phyloP scores from a whole-genome alignment of 2,797 vertebrate genomes.

The Semotilus atromaculatus region DNA sequence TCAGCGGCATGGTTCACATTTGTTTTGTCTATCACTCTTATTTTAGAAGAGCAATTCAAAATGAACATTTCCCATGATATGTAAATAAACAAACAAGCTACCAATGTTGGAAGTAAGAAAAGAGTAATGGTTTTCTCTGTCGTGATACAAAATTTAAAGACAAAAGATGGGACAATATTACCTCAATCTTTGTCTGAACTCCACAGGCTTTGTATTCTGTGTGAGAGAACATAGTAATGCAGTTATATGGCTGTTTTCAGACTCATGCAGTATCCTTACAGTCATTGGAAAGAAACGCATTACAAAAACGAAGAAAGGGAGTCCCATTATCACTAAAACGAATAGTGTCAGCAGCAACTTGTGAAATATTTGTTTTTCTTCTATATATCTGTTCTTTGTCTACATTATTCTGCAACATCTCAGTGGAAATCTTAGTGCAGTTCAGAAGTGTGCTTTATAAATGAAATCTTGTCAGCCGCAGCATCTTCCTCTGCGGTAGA shows the following conservation, averaged over 20 bases:
- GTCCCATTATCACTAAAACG: neutral
- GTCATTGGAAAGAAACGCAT: neutral
- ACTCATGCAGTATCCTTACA: neutral
- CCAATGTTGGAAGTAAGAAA: neutral
- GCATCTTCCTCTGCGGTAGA: neutral
- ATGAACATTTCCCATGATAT: neutral
- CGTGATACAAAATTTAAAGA: neutral
- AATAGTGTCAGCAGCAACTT: neutral
- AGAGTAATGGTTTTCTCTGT: neutral
- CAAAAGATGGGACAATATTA: neutral
- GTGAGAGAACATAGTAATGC: neutral
- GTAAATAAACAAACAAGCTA: neutral
- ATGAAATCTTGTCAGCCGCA: neutral
- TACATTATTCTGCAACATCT: constrained; percentile 30
- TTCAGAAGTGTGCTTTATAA: constrained; percentile 24
- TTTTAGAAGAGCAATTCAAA: neutral
- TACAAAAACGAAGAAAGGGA: neutral
- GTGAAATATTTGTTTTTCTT: constrained; percentile 1
- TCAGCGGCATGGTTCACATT: neutral
- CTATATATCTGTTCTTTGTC: constrained; percentile 22
- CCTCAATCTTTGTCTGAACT: neutral
- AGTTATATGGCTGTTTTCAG: constrained; percentile 15
- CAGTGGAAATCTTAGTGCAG: constrained; percentile 12
- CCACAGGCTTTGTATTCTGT: neutral
- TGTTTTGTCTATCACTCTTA: neutral